Conservation (phyloP, 2,113 vertebrate species). For the Paralichthys olivaceus region DNA sequence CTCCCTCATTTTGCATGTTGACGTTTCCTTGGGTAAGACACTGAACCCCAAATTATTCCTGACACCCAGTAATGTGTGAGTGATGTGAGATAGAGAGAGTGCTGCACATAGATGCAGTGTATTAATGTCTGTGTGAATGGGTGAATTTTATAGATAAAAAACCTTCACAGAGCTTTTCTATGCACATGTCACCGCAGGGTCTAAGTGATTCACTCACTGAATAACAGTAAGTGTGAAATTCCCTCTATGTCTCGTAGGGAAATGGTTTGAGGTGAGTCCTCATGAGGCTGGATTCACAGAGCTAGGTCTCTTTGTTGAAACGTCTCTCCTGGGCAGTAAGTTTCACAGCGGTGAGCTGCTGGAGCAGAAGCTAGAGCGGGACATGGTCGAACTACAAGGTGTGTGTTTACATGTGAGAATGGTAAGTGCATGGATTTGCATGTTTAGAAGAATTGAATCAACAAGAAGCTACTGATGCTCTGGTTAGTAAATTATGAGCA, state of each 20-base stretch:
- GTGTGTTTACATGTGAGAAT: neutral
- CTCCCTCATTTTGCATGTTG: no score
- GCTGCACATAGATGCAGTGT: no score
- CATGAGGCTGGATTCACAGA: slow-evolving; percentile 73
- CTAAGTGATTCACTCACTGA: neutral
- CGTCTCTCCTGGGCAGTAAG: slow-evolving; percentile 61
- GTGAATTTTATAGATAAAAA: no score
- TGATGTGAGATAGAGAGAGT: no score
- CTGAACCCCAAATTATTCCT: no score
- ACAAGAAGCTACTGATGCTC: no score
- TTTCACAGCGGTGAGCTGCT: slow-evolving; percentile 53
- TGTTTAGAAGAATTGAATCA: no score
- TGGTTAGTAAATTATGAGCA: no score
- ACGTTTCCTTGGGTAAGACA: no score
- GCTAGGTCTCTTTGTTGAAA: slow-evolving; percentile 59
- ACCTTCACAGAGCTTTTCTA: neutral
- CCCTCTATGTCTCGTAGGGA: slow-evolving; percentile 18
- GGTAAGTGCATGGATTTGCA: neutral
- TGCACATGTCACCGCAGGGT: neutral
- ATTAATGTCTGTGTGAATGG: no score
- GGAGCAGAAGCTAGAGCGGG: slow-evolving; percentile 63
- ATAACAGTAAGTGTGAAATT: neutral
- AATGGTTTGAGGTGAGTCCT: slow-evolving; percentile 73
- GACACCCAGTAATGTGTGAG: no score
- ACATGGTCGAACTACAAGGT: slow-evolving; percentile 72